Base-by-base conservation (phyloP, 2,113 vertebrate genomes). In the Bombycilla garrulus region DNA sequence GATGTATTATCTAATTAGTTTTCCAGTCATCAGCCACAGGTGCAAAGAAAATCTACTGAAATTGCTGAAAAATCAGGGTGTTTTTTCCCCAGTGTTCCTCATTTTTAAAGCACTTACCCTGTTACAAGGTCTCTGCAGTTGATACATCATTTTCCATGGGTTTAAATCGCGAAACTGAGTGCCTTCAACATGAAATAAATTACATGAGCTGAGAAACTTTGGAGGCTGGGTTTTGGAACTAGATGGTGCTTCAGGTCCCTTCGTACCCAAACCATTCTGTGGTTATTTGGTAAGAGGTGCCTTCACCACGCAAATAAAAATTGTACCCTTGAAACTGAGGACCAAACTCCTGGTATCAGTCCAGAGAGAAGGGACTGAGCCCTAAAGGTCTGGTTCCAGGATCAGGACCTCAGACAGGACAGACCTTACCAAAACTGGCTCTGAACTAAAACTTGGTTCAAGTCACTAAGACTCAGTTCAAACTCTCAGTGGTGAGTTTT, bases 1-100 rank as follows among this genome's bases (percentile, higher is more conserved):
- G 70, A 51, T 76, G 9, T 23, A 45, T 88, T 88, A 88, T 35
- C 31, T 60, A 79, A 67, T 67, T 71, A 62, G 20, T 24, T 85
- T 91, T 81, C 33, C 56, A 74, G 61, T 21, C 45, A 61, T 44
- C 33, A 76, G 25, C 15, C 15, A 45, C 0, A 1, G 45, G 9
- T 29, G 6, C 2, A 33, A 57, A 50, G 38, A 42, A 89, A 86
- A 23, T 5, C 25, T 2, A 7, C 29, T 18, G 35, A 71, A 71
- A 47, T 24, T 13, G 33, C 9, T 62, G 24, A 73, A 51, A 64
- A 44, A 15, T 10, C 4, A n/a, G 2, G 3, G 0, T 0, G 0
- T 40, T 28, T 33, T 33, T 24, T 3, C 1, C 1, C 12, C 29
- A 29, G 0, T 8, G 1, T 29, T 83, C 17, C 18, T 77, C 48